Evolutionary conservation across 2,113 vertebrate species (phyloP).

Genomic region (Periophthalmus modestus): DNA sequence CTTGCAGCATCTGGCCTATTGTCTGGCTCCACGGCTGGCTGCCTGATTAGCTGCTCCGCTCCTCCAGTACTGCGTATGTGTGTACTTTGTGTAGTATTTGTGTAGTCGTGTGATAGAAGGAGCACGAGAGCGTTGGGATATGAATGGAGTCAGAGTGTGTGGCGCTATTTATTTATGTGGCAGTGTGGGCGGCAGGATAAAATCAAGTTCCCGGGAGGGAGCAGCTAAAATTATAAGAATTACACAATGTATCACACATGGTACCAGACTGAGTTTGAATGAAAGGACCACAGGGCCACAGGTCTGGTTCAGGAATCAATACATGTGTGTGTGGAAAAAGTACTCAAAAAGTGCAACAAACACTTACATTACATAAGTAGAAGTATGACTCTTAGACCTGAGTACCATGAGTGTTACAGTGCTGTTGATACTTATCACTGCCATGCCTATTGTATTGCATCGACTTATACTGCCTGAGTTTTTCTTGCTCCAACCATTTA

Average conservation of each 20-base stretch:
- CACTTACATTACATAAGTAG: neutral
- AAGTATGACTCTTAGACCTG: neutral
- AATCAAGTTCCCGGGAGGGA: slow-evolving; percentile 56
- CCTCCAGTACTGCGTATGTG: slow-evolving; percentile 47
- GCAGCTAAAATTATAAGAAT: slow-evolving; percentile 57
- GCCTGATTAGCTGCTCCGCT: slow-evolving; percentile 65
- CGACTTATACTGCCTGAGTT: neutral
- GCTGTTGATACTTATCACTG: neutral
- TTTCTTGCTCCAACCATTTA: neutral
- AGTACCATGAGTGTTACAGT: neutral
- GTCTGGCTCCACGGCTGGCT: slow-evolving; percentile 63
- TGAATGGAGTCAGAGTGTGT: slow-evolving; percentile 31
- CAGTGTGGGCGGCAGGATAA: slow-evolving; percentile 45
- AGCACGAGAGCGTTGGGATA: slow-evolving; percentile 17
- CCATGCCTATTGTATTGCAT: neutral
- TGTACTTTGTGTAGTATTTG: slow-evolving; percentile 28
- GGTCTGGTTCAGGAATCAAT: slow-evolving; percentile 18
- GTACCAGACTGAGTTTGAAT: slow-evolving; percentile 10
- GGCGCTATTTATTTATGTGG: slow-evolving; percentile 38
- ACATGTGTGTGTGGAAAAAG: neutral
- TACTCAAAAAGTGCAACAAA: neutral
- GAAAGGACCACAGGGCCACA: neutral
- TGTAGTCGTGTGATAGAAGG: slow-evolving; percentile 18
- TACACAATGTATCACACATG: slow-evolving; percentile 52
- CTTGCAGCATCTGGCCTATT: slow-evolving; percentile 70